Percentiles rank a stretch among this genome's conserved stretches.
Conservation (phyloP, 2,113 vertebrate species). For the Cyanocitta stelleri region DNA sequence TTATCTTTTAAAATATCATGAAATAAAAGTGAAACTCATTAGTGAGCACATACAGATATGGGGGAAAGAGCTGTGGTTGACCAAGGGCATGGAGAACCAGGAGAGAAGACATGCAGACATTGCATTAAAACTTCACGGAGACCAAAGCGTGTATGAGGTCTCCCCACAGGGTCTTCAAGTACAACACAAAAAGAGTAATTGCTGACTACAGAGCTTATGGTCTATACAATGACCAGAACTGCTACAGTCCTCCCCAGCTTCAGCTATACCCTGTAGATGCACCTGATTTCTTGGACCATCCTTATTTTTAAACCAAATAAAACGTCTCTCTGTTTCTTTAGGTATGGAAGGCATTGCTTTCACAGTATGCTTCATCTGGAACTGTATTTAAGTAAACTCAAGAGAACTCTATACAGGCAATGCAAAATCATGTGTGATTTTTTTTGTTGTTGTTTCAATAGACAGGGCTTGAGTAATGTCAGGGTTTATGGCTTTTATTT, state of each 20-base stretch:
- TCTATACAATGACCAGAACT: not conserved
- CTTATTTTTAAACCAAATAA: not conserved
- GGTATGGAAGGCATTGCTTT: conserved; percentile 21
- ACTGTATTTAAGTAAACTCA: conserved; percentile 39
- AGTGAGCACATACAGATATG: not conserved
- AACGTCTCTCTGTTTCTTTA: not conserved
- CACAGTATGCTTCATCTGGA: conserved; percentile 26
- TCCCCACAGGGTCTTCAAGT: not conserved
- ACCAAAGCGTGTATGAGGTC: not conserved
- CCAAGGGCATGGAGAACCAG: not conserved
- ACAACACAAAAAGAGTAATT: not conserved
- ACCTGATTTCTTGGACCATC: not conserved
- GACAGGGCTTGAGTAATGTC: conserved; percentile 35
- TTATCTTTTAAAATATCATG: not conserved
- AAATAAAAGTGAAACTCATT: not conserved
- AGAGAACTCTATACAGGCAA: not conserved
- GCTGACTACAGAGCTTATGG: not conserved
- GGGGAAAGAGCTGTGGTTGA: not conserved
- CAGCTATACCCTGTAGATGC: not conserved
- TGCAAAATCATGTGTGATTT: conserved; percentile 1
- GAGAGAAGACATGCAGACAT: not conserved
- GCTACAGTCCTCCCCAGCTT: not conserved
- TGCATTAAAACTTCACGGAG: not conserved
- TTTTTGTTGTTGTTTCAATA: conserved; percentile 49
- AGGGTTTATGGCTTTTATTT: conserved; percentile 62